phyloP scores from a whole-genome alignment of 2,113 vertebrate genomes.

The Plectropomus leopardus region DNA sequence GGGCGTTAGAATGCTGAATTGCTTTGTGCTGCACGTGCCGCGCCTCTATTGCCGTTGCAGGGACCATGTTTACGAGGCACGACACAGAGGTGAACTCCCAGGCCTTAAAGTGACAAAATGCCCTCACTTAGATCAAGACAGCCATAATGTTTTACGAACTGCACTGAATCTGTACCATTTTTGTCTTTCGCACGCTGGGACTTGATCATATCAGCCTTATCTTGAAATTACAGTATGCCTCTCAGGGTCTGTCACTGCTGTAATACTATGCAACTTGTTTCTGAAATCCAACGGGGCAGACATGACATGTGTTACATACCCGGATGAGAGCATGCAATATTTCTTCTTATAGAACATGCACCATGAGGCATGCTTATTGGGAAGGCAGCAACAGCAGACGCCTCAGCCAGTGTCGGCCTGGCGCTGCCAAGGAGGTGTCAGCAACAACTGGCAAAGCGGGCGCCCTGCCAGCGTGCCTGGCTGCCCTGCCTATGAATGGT shows the following conservation, averaged over 20 bases:
- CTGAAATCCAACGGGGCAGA: slow-evolving; percentile 30
- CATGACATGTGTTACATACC: slow-evolving; percentile 17
- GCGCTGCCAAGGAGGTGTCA: slow-evolving; percentile 77
- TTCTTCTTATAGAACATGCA: slow-evolving; percentile 39
- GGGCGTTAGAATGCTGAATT: slow-evolving; percentile 77
- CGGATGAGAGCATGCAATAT: slow-evolving; percentile 15
- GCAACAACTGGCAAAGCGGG: slow-evolving; percentile 71
- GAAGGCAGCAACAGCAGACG: slow-evolving; percentile 42
- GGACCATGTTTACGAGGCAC: slow-evolving; percentile 67
- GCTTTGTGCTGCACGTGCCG: slow-evolving; percentile 63
- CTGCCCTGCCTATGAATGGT: slow-evolving; percentile 65
- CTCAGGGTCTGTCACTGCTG: slow-evolving; percentile 13
- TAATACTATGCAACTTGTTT: slow-evolving; percentile 11
- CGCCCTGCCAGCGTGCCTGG: slow-evolving; percentile 57
- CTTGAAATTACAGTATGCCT: slow-evolving; percentile 50
- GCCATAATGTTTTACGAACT: slow-evolving; percentile 60
- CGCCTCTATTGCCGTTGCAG: slow-evolving; percentile 58
- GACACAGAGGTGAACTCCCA: slow-evolving; percentile 66
- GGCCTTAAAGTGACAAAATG: slow-evolving; percentile 72
- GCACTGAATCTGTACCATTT: slow-evolving; percentile 50
- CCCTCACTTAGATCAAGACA: slow-evolving; percentile 64
- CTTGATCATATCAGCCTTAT: slow-evolving; percentile 45
- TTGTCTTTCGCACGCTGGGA: slow-evolving; percentile 16
- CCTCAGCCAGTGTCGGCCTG: slow-evolving; percentile 49
- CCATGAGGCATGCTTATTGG: slow-evolving; percentile 32